phyloP scores from a whole-genome alignment of 2,113 vertebrate genomes.

The Sitta europaea region DNA sequence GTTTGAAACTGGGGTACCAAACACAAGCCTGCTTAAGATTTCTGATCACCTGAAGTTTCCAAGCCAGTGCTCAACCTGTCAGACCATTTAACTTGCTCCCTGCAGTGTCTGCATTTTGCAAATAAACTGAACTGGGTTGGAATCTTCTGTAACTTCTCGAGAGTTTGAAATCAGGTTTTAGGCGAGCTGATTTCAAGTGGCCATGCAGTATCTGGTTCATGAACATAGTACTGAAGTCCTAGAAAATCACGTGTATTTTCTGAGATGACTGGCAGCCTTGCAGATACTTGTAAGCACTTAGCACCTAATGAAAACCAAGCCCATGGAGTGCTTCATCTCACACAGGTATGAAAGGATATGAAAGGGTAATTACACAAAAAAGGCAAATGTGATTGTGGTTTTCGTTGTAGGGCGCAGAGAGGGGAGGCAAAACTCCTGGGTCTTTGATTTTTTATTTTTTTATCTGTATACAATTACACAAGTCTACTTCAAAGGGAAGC shows the following conservation, averaged over 20 bases:
- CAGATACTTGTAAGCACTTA: neutral
- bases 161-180: neutral
- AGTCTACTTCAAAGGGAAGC: conserved; percentile 43
- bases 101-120: neutral
- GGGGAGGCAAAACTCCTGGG: neutral
- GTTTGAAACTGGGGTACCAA: neutral
- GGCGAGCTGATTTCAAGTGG: neutral
- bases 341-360: neutral
- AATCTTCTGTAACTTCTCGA: neutral
- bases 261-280: neutral
- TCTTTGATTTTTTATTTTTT: neutral
- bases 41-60: neutral
- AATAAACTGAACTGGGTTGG: neutral
- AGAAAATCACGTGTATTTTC: neutral
- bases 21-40: neutral
- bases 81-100: neutral
- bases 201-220: neutral
- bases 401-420: neutral
- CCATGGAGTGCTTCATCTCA: neutral
- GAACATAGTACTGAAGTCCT: neutral
- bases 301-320: neutral
- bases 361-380: conserved; percentile 34
- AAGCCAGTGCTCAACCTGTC: neutral
- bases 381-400: neutral
- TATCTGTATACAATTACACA: neutral